Percentiles rank a stretch among this genome's conserved stretches.
Conservation (phyloP, 2,113 vertebrate species). For the Thalassoma bifasciatum region DNA sequence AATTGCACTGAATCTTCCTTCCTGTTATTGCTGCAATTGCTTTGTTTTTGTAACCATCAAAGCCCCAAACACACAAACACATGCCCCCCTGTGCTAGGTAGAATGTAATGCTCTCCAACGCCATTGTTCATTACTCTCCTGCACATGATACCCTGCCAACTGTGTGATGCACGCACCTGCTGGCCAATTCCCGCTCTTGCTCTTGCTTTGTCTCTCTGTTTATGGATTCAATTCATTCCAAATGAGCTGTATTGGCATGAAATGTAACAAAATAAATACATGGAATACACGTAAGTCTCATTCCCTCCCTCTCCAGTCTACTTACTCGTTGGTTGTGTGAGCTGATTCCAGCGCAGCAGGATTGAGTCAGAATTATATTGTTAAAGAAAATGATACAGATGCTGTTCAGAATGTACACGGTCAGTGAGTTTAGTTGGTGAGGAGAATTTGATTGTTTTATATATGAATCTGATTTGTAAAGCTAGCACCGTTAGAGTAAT, state of each 20-base stretch:
- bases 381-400: conserved; percentile 24
- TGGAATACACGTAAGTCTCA: conserved; percentile 4
- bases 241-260: conserved; percentile 40
- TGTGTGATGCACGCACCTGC: conserved; percentile 23
- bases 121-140: conserved; percentile 43
- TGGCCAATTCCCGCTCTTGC: neutral
- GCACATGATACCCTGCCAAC: conserved; percentile 25
- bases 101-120: conserved; percentile 30
- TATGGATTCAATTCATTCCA: conserved; percentile 35
- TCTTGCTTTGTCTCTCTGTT: neutral
- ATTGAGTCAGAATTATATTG: conserved; percentile 1
- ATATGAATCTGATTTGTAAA: conserved; percentile 12
- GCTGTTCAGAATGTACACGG: conserved; percentile 9
- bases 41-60: neutral
- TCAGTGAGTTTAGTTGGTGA: conserved; percentile 3
- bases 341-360: conserved; percentile 12
- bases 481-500: conserved; percentile 15
- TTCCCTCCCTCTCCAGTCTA: neutral
- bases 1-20: conserved; percentile 6
- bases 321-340: conserved; percentile 13
- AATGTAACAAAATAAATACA: conserved; percentile 36
- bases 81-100: conserved; percentile 11
- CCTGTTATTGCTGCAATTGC: conserved; percentile 21
- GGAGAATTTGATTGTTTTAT: conserved; percentile 25
- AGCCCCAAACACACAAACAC: conserved; percentile 13